Conservation (phyloP, 2,113 vertebrate genomes). For the Caranx ignobilis region DNA sequence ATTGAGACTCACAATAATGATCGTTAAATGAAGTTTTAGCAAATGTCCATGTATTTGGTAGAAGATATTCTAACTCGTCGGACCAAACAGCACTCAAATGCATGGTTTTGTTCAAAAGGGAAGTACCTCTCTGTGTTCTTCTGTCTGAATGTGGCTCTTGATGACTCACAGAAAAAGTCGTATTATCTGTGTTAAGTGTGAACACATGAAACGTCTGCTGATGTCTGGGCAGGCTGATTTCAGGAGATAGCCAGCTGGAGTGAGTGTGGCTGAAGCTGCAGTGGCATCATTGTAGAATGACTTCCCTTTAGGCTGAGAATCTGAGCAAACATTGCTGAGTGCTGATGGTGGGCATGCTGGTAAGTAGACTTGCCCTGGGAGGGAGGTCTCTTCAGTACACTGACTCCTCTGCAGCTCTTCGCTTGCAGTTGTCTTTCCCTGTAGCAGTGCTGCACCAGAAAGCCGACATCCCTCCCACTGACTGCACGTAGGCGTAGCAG, state of each 20-base stretch:
- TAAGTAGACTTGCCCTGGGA: conserved; percentile 27
- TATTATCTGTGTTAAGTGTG: conserved; percentile 3
- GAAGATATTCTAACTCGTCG: background rate
- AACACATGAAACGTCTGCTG: conserved; percentile 46
- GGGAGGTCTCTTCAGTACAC: conserved; percentile 32
- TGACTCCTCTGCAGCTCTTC: conserved; percentile 33
- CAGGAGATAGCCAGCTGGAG: conserved; percentile 13
- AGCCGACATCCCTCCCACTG: conserved; percentile 15
- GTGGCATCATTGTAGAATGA: conserved; percentile 29
- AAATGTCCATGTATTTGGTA: background rate
- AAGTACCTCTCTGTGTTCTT: background rate
- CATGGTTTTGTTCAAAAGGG: too few species aligned
- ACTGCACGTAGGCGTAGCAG: conserved; percentile 23
- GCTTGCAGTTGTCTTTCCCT: conserved; percentile 11
- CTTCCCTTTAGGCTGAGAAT: conserved; percentile 62
- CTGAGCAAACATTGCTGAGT: conserved; percentile 58
- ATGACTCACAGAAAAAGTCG: background rate
- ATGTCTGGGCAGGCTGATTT: conserved; percentile 40
- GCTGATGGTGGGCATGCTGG: conserved; percentile 39
- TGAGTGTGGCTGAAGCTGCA: conserved; percentile 22
- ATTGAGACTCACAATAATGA: conserved; percentile 19
- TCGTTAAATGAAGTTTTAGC: background rate
- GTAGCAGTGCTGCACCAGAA: background rate
- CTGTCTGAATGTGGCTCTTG: background rate
- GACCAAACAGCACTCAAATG: too few species aligned